Base-by-base conservation (phyloP, 2,797 vertebrate genomes). In the Bovichtus variegatus region DNA sequence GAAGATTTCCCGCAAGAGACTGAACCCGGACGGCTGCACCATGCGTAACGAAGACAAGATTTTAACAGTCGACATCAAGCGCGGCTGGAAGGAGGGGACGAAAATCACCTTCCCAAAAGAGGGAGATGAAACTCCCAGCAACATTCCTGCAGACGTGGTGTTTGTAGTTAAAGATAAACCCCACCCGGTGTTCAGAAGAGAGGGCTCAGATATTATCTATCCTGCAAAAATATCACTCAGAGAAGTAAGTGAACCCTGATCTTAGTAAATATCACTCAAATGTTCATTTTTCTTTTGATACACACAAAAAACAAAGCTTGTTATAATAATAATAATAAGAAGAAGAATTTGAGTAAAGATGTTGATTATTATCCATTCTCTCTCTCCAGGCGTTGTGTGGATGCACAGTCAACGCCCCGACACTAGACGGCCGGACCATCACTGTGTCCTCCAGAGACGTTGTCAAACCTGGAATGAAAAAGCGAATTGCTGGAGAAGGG, bases 61-160 rank as follows among this genome's bases (percentile, higher is more conserved):
- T 89, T 93, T 99, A 65, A 98, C 97, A 0, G 97, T 99, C 43
- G 97, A 99, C 91, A 98, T 99, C 84, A 99, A 97, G 81, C 97
- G 95, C 10, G 98, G 98, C 36, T 99, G 98, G 98, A 99, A 99
- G 89, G 98, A 99, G 90, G 98, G 98, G 44, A 99, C 98, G 54
- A 99, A 98, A 93, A 99, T 99, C 90, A 99, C 98, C 64, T 99
- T 99, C 82, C 98, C 98, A 0, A 96, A 95, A 80, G 98, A 99
- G 93, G 97, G 98, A 0, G 98, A 99, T 62, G 97, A 99, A 94
- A 97, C 96, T 8, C 96, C 97, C 43, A 95, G 90, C 83, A 98
- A 97, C 87, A 99, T 99, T 94, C 98, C 98, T 74, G 98, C 98
- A 63, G 98, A 99, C 72, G 97, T 99, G 88, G 97, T 99, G 91